phyloP scores from a whole-genome alignment of 35 echinoderm and acorn worm species.

The Lytechinus pictus region DNA sequence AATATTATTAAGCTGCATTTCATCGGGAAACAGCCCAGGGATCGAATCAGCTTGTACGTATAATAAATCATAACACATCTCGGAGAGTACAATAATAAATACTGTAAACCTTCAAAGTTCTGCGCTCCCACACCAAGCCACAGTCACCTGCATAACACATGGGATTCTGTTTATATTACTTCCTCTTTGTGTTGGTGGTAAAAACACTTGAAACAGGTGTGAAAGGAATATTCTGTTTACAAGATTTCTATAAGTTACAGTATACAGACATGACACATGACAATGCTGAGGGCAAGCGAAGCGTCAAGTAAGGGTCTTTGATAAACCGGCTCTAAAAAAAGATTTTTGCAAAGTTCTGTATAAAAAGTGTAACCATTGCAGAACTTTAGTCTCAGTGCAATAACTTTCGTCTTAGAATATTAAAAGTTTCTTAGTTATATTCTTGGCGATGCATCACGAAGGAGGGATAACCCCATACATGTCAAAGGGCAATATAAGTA shows the following conservation, averaged over 20 bases:
- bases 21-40: background rate
- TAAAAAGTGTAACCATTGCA: too few species aligned
- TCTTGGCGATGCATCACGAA: too few species aligned
- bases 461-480: too few species aligned
- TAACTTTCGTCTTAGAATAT: too few species aligned
- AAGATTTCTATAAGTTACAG: background rate
- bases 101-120: background rate
- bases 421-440: too few species aligned
- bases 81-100: conserved; percentile 12
- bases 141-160: background rate
- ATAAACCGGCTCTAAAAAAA: too few species aligned
- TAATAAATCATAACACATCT: background rate
- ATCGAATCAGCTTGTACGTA: background rate
- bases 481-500: too few species aligned
- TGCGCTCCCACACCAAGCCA: background rate
- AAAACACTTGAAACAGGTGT: conserved; percentile 24
- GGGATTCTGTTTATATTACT: background rate
- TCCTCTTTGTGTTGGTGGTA: background rate
- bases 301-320: too few species aligned
- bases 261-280: background rate
- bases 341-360: too few species aligned
- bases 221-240: background rate
- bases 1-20: background rate
- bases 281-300: too few species aligned
- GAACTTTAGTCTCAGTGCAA: too few species aligned